phyloP scores from a whole-genome alignment of 2,113 vertebrate species.

The Amblyornis subalaris region DNA sequence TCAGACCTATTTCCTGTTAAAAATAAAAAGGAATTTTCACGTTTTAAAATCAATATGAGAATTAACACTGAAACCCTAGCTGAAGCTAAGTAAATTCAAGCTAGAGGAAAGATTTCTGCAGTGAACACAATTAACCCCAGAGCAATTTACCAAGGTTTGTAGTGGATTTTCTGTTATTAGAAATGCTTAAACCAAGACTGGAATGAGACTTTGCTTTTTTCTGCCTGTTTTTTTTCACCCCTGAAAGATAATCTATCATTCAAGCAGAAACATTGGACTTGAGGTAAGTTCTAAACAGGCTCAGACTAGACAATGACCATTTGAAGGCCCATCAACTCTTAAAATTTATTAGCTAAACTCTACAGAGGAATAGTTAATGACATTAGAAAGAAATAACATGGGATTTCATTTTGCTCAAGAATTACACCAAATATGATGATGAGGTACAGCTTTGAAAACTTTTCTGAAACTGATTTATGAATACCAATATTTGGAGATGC shows the following conservation, averaged over 20 bases:
- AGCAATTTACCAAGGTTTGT: slow-evolving; percentile 14
- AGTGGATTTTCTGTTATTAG: slow-evolving; percentile 16
- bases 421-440: neutral
- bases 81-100: slow-evolving; percentile 37
- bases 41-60: slow-evolving; percentile 20
- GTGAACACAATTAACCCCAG: slow-evolving; percentile 22
- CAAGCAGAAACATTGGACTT: neutral
- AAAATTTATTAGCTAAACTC: neutral
- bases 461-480: neutral
- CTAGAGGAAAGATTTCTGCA: neutral
- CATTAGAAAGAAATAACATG: neutral
- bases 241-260: neutral
- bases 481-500: neutral
- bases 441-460: neutral
- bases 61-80: slow-evolving; percentile 11
- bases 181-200: neutral
- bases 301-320: neutral
- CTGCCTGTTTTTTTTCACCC: neutral
- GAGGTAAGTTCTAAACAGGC: neutral
- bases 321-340: neutral
- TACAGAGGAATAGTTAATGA: neutral
- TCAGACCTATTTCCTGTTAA: slow-evolving; percentile 2
- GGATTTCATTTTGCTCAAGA: neutral
- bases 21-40: slow-evolving; percentile 27
- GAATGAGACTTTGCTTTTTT: neutral